Percentiles rank a stretch among this genome's conserved stretches.
phyloP scores from a whole-genome alignment of 2,113 vertebrate genomes.

The Hyperopisus bebe region DNA sequence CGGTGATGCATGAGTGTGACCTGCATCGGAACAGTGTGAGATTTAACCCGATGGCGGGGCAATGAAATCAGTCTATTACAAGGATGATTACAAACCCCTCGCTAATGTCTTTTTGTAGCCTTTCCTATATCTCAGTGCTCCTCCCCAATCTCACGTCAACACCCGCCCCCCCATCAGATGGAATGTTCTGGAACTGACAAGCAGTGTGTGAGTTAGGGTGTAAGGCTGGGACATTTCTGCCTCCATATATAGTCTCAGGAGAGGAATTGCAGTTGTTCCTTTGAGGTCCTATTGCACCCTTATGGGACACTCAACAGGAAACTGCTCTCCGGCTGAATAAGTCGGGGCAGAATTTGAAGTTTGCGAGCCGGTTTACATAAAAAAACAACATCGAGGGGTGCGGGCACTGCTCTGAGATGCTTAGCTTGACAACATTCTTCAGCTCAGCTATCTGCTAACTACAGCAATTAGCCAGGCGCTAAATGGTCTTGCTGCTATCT shows the following conservation, averaged over 20 bases:
- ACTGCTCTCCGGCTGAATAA: background rate
- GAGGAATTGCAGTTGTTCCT: background rate
- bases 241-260: background rate
- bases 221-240: background rate
- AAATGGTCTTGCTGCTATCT: background rate
- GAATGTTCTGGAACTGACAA: background rate
- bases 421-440: background rate
- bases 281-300: background rate
- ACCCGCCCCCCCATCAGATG: background rate
- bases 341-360: background rate
- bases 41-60: background rate
- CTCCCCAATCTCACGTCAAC: background rate
- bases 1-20: background rate
- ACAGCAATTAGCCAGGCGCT: background rate
- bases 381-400: background rate
- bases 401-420: background rate
- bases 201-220: too few species aligned
- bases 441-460: background rate
- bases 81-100: background rate
- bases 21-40: background rate
- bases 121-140: background rate
- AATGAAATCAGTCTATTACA: conserved; percentile 14
- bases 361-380: background rate
- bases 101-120: background rate
- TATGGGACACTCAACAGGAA: background rate